These are phyloP conservation scores for Nysson spinosus DNA, from an alignment of 2,888 invertebrate genomes.

Conservation along the genomic window DNA sequence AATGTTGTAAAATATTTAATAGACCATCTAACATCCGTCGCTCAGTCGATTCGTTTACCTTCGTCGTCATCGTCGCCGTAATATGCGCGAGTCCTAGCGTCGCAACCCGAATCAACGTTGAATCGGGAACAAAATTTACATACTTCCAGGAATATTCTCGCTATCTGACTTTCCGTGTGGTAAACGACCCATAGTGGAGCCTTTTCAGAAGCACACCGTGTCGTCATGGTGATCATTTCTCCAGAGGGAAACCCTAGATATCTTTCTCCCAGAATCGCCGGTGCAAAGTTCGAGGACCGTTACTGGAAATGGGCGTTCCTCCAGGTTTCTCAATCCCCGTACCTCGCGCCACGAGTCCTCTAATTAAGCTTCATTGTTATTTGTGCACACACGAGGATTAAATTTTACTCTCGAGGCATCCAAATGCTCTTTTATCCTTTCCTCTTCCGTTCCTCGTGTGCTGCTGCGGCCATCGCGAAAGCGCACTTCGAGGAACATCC, in stretches of 20 bases:
- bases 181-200: slow-evolving; percentile 42
- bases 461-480: too few species aligned
- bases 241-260: slow-evolving; percentile 5
- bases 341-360: slow-evolving; percentile 14
- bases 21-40: slow-evolving; percentile 34
- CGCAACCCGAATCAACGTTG: slow-evolving; percentile 20
- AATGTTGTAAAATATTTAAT: slow-evolving; percentile 46
- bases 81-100: slow-evolving; percentile 8
- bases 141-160: slow-evolving; percentile 28
- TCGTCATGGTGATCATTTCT: slow-evolving; percentile 19
- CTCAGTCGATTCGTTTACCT: slow-evolving; percentile 23
- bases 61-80: slow-evolving; percentile 5
- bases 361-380: slow-evolving; percentile 50
- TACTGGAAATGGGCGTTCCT: slow-evolving; percentile 49
- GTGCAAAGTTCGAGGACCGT: slow-evolving; percentile 37
- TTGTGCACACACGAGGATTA: slow-evolving; percentile 22
- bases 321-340: slow-evolving; percentile 4
- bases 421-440: not conserved
- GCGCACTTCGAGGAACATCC: too few species aligned
- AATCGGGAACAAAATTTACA: slow-evolving; percentile 53
- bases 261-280: slow-evolving; percentile 18
- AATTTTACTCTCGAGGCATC: slow-evolving; percentile 4
- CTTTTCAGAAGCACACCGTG: slow-evolving; percentile 28
- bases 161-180: slow-evolving; percentile 23
- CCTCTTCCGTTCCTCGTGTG: not conserved